Conservation (phyloP, 2,113 vertebrate genomes). For the Andinoacara biseriatus region DNA sequence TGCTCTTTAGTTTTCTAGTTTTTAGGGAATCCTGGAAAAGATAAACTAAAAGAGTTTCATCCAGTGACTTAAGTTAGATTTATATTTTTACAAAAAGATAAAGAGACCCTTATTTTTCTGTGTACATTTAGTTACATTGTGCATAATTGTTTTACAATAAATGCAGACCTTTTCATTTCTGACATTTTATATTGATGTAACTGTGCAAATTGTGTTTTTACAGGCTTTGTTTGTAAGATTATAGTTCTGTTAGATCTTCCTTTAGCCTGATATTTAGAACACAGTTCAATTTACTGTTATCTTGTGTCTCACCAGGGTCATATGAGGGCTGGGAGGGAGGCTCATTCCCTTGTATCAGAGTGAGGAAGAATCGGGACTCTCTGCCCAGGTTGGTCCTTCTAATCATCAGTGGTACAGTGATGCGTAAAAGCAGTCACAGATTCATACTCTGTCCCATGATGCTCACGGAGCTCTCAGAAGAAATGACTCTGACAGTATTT, state of each 20-base stretch:
- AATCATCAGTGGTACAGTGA: background rate
- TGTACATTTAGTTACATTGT: no score
- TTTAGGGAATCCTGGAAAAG: background rate
- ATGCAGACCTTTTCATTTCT: background rate
- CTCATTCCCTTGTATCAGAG: conserved; percentile 86
- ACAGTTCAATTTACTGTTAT: background rate
- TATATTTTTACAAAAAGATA: background rate
- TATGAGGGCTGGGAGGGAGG: conserved; percentile 86
- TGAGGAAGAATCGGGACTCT: conserved; percentile 82
- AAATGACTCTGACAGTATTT: no score
- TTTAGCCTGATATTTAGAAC: background rate
- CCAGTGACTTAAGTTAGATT: background rate
- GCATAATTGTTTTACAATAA: background rate
- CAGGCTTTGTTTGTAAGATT: background rate
- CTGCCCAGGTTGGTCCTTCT: conserved; percentile 81
- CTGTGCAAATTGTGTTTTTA: background rate
- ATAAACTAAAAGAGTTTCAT: background rate
- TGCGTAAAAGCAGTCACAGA: background rate
- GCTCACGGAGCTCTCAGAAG: background rate
- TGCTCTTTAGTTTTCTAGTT: no score
- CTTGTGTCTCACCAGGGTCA: conserved; percentile 74
- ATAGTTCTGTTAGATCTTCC: background rate
- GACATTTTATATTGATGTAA: background rate
- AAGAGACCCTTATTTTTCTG: background rate
- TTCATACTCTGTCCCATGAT: background rate